Percentiles rank a stretch among this genome's conserved stretches.
phyloP scores from a whole-genome alignment of 2,797 vertebrate species.

The Tauraco hartlaubi region DNA sequence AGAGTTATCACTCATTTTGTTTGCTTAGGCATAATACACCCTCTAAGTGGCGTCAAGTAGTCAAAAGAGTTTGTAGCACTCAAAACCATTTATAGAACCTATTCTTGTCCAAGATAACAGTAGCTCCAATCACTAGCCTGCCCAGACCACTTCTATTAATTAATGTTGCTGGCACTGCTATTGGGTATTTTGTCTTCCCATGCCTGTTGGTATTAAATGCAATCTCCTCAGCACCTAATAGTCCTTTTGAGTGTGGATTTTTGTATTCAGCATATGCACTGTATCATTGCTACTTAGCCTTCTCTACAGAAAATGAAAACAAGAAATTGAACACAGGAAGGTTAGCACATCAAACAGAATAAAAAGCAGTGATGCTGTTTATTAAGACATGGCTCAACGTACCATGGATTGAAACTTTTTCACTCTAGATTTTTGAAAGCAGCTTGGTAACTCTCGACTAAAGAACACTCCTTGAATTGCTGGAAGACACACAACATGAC shows the following conservation, averaged over 20 bases:
- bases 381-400: not conserved
- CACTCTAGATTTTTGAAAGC: not conserved
- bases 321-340: not conserved
- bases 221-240: not conserved
- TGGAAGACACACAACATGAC: not conserved
- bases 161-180: not conserved
- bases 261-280: not conserved
- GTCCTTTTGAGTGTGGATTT: not conserved
- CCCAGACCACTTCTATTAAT: not conserved
- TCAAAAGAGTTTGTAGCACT: not conserved
- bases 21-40: not conserved
- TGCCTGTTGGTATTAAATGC: not conserved
- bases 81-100: not conserved
- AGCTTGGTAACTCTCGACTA: not conserved
- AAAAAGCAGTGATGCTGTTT: not conserved
- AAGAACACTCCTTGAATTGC: not conserved
- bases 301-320: not conserved
- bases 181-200: not conserved
- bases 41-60: not conserved
- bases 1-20: conserved; percentile 6
- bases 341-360: not conserved
- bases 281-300: not conserved
- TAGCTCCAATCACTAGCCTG: not conserved
- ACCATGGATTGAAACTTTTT: not conserved
- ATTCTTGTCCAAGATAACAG: not conserved